Evolutionary conservation across 2,797 vertebrate genomes (phyloP).

Genomic region (Ataeniobius toweri): DNA sequence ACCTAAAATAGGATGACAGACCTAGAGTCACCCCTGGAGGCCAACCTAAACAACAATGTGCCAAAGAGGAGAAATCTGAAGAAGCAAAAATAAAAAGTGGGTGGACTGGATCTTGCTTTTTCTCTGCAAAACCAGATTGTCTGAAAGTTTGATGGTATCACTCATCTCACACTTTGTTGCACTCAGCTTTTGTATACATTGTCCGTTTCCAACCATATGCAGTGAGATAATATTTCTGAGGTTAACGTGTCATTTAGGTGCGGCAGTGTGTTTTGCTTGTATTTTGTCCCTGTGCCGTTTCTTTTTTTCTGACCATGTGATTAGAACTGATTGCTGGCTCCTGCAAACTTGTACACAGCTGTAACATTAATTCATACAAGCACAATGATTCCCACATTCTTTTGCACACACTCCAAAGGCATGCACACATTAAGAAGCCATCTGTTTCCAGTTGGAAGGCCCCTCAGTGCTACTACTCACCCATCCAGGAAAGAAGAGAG

Average conservation of each 20-base stretch:
- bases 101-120: slow-evolving; percentile 29
- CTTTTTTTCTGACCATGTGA: slow-evolving; percentile 3
- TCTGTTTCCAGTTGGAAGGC: slow-evolving; percentile 83
- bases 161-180: slow-evolving; percentile 49
- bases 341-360: slow-evolving; percentile 28
- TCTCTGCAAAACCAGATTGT: slow-evolving; percentile 48
- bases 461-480: slow-evolving; percentile 66
- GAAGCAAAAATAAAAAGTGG: slow-evolving; percentile 47
- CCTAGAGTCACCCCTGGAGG: slow-evolving; percentile 58
- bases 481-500: slow-evolving; percentile 74
- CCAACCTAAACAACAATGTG: slow-evolving; percentile 68
- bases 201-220: slow-evolving; percentile 34
- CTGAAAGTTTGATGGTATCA: slow-evolving; percentile 51
- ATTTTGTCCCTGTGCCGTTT: slow-evolving; percentile 22
- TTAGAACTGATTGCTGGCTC: slow-evolving; percentile 38
- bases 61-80: slow-evolving; percentile 64
- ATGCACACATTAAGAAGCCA: slow-evolving; percentile 75
- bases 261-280: slow-evolving; percentile 24
- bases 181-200: slow-evolving; percentile 30
- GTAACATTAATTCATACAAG: slow-evolving; percentile 44
- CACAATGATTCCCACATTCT: slow-evolving; percentile 31
- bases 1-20: slow-evolving; percentile 63
- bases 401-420: slow-evolving; percentile 56
- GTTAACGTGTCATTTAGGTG: slow-evolving; percentile 38
- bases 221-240: slow-evolving; percentile 20